Percentiles rank a stretch among this genome's conserved stretches.
These are phyloP conservation scores for Salvelinus alpinus DNA, from an alignment of 2,113 vertebrate genomes.

Conservation along the genomic window DNA sequence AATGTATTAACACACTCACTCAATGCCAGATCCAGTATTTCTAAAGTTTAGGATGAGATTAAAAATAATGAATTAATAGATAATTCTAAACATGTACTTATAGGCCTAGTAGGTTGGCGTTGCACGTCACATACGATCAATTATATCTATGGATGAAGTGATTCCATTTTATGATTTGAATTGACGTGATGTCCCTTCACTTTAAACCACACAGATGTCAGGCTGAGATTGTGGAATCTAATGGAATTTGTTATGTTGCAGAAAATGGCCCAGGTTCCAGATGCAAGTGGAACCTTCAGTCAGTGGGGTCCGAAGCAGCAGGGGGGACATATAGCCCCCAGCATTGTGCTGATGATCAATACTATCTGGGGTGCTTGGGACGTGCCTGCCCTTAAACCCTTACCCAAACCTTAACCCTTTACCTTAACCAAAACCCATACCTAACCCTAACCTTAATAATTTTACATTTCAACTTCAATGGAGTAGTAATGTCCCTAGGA, in stretches of 20 bases:
- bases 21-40: slow-evolving; percentile 10
- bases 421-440: too few species aligned
- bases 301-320: slow-evolving; percentile 12
- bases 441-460: too few species aligned
- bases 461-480: too few species aligned
- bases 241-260: slow-evolving; percentile 30
- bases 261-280: slow-evolving; percentile 21
- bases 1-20: background rate
- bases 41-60: background rate
- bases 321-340: background rate
- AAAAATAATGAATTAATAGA: background rate
- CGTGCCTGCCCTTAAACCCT: too few species aligned
- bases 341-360: background rate
- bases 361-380: too few species aligned
- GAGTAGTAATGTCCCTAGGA: too few species aligned
- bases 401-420: too few species aligned
- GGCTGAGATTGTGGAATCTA: background rate
- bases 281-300: background rate
- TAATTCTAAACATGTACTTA: background rate
- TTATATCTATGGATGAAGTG: background rate
- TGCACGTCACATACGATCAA: background rate
- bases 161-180: background rate
- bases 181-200: background rate
- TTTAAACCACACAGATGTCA: slow-evolving; percentile 24
- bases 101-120: background rate